These are phyloP conservation scores for Pangasianodon hypophthalmus DNA, from an alignment of 2,113 vertebrate species.

Conservation along the genomic window DNA sequence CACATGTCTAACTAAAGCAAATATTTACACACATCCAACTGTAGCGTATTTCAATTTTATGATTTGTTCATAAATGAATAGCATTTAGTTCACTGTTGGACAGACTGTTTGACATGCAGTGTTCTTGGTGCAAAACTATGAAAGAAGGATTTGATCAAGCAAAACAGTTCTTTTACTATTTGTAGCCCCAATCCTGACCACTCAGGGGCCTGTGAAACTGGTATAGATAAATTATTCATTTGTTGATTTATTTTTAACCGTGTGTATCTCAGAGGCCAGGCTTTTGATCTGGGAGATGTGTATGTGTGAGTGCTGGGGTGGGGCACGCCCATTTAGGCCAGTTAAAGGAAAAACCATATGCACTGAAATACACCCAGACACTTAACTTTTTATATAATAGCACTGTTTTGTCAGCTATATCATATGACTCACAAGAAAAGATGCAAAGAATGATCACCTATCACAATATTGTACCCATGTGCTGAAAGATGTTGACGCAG, in stretches of 20 bases:
- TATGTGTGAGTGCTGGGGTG: constrained; percentile 47
- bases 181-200: too few relatives aligned
- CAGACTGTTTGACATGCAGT: background rate
- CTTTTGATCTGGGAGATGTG: constrained; percentile 66
- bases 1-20: background rate
- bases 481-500: background rate
- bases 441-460: background rate
- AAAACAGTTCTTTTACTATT: background rate
- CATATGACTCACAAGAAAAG: background rate
- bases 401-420: constrained; percentile 1
- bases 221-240: constrained; percentile 68
- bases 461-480: background rate
- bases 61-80: background rate
- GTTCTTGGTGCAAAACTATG: background rate
- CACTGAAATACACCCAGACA: background rate
- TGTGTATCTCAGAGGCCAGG: constrained; percentile 64
- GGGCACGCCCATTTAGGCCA: constrained; percentile 26
- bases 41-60: background rate
- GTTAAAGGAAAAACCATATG: background rate
- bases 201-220: constrained; percentile 3
- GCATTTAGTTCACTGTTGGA: background rate
- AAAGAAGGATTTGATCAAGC: background rate
- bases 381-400: background rate
- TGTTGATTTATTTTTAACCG: constrained; percentile 70
- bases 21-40: background rate